Base-by-base conservation (phyloP, 23 tunicate genomes). In the Corella eumyota region DNA sequence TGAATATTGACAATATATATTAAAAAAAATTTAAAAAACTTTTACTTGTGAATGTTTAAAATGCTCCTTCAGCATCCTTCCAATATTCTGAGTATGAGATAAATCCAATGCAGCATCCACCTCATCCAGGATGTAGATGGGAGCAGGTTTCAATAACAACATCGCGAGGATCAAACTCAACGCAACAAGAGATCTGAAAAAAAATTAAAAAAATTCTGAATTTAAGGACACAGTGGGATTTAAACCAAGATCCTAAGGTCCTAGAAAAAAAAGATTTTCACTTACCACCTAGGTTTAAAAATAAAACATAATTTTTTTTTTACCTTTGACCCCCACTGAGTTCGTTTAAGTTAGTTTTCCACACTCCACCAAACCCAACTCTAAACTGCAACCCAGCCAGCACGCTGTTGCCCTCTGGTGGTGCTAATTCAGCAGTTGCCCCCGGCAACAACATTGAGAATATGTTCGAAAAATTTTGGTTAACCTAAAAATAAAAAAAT, bases 31-130 rank as follows among this genome's bases (percentile, higher is more conserved):
- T n/a, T n/a, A n/a, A n/a, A n/a, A n/a, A n/a, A n/a, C n/a, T n/a
- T n/a, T 45, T 46, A 79, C 88, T 67, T 79, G 88, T 4, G 90
- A 80, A 47, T 80, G 85, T 67, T 80, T 75, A 62, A 90, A 90
- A 66, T 90, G 97, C 45, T 81, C 84, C 44, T 72, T 65, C 59
- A 90, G 64, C 97, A 90, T 90, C 45, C 84, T 72, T 6, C 97
- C 97, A 52, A 90, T 90, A 68, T 90, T 90, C 52, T 90, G 97
- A 2, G 97, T 90, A 70, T 90, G 97, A 2, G 91, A 80, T 15
- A 90, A 69, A 69, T 90, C 97, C 0, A 90, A 71, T 1, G 97
- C 97, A 0, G 97, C 97, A 65, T 90, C 97, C 38, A 90, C 97
- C 83, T 90, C 97, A 56, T 90, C 97, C 34, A 90, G 78, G 38